Percentiles rank a stretch among this genome's conserved stretches.
Conservation (phyloP, 2,113 vertebrate species). For the Pseudopipra pipra region DNA sequence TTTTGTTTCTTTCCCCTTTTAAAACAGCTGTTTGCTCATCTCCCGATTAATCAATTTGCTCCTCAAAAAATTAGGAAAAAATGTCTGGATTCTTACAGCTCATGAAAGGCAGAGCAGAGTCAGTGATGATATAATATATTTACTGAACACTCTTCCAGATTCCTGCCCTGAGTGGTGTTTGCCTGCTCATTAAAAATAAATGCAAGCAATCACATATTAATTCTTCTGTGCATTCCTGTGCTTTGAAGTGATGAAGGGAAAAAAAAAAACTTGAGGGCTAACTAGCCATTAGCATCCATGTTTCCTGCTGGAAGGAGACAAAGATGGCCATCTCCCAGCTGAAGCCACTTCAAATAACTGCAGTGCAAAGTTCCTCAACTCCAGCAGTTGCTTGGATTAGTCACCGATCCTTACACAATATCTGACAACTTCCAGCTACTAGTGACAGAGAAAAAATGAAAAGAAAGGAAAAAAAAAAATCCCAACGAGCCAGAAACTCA, state of each 20-base stretch:
- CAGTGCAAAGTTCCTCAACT: constrained; percentile 28
- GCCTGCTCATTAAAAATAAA: constrained; percentile 22
- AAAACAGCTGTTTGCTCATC: neutral
- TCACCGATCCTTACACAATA: neutral
- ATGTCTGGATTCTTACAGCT: neutral
- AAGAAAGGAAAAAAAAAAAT: neutral
- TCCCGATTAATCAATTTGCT: neutral
- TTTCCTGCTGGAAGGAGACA: neutral
- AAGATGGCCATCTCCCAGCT: constrained; percentile 46
- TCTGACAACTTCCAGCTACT: neutral
- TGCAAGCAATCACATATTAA: neutral
- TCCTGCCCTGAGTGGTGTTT: neutral
- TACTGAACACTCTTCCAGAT: neutral
- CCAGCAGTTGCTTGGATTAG: neutral
- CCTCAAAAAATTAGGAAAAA: neutral
- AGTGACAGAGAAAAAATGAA: neutral
- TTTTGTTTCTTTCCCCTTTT: constrained; percentile 4
- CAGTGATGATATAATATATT: neutral
- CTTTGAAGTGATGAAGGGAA: constrained; percentile 11
- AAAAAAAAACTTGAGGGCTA: neutral
- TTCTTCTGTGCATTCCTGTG: neutral
- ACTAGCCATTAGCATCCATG: neutral
- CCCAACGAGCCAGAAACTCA: neutral
- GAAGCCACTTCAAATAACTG: neutral
- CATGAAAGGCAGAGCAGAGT: neutral